Percentiles rank a stretch among this genome's conserved stretches.
Evolutionary conservation across 2,888 invertebrate species (phyloP).

Genomic region (Hipparchia semele): DNA sequence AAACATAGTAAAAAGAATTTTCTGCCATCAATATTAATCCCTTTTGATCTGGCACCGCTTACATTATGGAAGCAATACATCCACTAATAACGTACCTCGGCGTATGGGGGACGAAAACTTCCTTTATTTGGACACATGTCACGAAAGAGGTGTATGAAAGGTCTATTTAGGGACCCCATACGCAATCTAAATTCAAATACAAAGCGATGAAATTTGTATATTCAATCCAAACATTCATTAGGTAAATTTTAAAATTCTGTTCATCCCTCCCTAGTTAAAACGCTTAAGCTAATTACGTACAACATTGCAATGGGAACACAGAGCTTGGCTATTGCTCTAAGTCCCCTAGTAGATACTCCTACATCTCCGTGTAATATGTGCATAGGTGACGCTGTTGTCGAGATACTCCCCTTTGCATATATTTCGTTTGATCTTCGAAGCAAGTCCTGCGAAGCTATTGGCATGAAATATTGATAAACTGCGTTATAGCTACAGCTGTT

Average conservation of each 20-base stretch:
- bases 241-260: constrained; percentile 64
- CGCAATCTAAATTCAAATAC: constrained; percentile 73
- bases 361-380: constrained; percentile 53
- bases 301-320: constrained; percentile 63
- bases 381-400: constrained; percentile 41
- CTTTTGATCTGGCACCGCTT: constrained; percentile 25
- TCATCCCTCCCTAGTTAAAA: constrained; percentile 68
- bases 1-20: background rate
- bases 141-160: constrained; percentile 54
- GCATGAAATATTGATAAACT: constrained; percentile 18
- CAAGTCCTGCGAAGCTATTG: constrained; percentile 49
- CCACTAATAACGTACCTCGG: constrained; percentile 14
- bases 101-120: constrained; percentile 31
- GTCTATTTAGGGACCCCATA: constrained; percentile 55
- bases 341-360: constrained; percentile 47
- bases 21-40: constrained; percentile 19
- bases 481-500: background rate
- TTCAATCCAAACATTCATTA: constrained; percentile 81
- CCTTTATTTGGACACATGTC: constrained; percentile 77
- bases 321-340: constrained; percentile 58
- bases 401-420: constrained; percentile 63
- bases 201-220: constrained; percentile 65
- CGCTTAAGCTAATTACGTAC: constrained; percentile 80
- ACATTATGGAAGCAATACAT: constrained; percentile 6
- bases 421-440: constrained; percentile 77